These are phyloP conservation scores for Hypothenemus hampei DNA, from an alignment of 1,140 invertebrate genomes.

Conservation along the genomic window DNA sequence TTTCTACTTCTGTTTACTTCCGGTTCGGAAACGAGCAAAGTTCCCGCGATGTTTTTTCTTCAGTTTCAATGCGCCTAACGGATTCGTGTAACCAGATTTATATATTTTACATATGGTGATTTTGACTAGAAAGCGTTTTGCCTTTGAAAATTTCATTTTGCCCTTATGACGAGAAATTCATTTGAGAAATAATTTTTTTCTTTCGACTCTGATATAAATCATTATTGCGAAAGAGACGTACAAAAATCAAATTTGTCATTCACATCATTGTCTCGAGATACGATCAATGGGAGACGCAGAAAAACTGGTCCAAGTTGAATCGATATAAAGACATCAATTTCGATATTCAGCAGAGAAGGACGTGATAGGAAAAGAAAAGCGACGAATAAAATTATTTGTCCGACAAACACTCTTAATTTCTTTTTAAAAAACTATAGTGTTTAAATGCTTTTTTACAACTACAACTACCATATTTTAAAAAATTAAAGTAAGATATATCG, in stretches of 20 bases:
- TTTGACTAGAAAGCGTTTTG: too few relatives aligned
- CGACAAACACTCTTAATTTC: too few relatives aligned
- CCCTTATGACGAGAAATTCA: too few relatives aligned
- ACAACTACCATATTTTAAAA: too few relatives aligned
- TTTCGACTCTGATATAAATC: slow-evolving; percentile 16
- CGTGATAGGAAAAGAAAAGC: slow-evolving; percentile 21
- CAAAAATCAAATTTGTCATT: slow-evolving; percentile 33
- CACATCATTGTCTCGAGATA: slow-evolving; percentile 23
- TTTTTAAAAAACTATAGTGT: too few relatives aligned
- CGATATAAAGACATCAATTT: slow-evolving; percentile 36
- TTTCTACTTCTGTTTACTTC: slow-evolving; percentile 9
- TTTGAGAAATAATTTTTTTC: too few relatives aligned
- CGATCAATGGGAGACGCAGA: slow-evolving; percentile 25
- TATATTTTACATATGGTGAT: too few relatives aligned
- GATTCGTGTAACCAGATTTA: too few relatives aligned
- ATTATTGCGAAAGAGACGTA: slow-evolving; percentile 11
- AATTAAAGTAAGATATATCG: too few relatives aligned
- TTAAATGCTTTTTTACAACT: too few relatives aligned
- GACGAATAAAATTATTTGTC: slow-evolving; percentile 14
- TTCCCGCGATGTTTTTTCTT: slow-evolving; percentile 5
- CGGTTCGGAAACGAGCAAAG: slow-evolving; percentile 31
- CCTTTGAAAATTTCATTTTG: too few relatives aligned
- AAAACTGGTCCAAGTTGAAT: slow-evolving; percentile 34
- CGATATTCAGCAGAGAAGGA: slow-evolving; percentile 22
- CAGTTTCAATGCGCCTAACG: too few relatives aligned